A percentile compares a stretch with the other conserved stretches of the same genome.
Evolutionary conservation across 2,888 invertebrate genomes (phyloP).

Genomic region (Cremastinae sp.): DNA sequence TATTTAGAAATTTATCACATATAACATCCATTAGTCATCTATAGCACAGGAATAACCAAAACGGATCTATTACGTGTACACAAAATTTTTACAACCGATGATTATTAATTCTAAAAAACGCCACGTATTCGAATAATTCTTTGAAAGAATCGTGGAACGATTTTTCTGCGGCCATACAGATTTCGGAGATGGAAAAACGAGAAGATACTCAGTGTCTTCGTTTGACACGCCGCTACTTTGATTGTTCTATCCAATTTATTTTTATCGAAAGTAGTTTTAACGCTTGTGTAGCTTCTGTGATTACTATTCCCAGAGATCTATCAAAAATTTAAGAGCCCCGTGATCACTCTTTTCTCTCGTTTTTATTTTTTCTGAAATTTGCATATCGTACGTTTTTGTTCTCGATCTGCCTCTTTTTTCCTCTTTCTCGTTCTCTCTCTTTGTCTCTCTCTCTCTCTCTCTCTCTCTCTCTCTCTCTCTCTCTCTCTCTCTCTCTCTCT

Average conservation of each 20-base stretch:
- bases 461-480: background rate
- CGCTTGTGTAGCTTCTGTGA: conserved; percentile 26
- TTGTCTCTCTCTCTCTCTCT: no score
- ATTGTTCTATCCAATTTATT: conserved; percentile 35
- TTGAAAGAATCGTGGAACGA: conserved; percentile 3
- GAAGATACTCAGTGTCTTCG: background rate
- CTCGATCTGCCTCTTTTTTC: conserved; percentile 12
- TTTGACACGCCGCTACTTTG: conserved; percentile 40
- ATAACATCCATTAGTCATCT: background rate
- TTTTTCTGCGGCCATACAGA: conserved; percentile 2
- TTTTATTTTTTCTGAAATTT: conserved; percentile 8
- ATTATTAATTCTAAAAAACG: conserved; percentile 26
- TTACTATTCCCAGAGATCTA: conserved; percentile 19
- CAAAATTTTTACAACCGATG: conserved; percentile 12
- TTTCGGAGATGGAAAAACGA: background rate
- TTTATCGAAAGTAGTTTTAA: conserved; percentile 36
- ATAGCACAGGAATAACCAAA: background rate
- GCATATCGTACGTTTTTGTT: background rate
- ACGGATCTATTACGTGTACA: conserved; percentile 10
- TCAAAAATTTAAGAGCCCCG: conserved; percentile 5
- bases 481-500: background rate
- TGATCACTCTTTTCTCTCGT: conserved; percentile 10
- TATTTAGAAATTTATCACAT: no score
- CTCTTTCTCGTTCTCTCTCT: background rate
- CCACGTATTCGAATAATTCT: conserved; percentile 21